Base-by-base conservation (phyloP, 2,797 vertebrate genomes). In the Sebastes diaconus region DNA sequence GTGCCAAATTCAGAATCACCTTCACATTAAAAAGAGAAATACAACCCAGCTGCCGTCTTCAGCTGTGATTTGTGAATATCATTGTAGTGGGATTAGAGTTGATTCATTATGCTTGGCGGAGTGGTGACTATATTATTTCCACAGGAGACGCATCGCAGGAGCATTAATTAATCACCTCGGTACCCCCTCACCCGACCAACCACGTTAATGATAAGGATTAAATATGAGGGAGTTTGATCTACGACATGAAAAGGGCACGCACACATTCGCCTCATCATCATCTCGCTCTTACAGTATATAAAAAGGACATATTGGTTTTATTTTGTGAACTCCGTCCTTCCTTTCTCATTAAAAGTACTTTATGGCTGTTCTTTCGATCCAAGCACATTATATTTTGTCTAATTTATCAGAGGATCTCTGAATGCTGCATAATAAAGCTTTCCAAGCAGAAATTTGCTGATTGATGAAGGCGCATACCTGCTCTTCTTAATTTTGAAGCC, bases 61-160 rank as follows among this genome's bases (percentile, higher is more conserved):
- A n/a, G 57, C 20, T 3, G 11, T 77, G 73, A 85, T 27, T 84
- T 79, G 68, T 81, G 72, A 75, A 68, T 50, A 30, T 50, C 39
- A 66, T 27, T 76, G 70, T 1, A 55, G 8, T 22, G 32, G 64
- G 46, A 79, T 75, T 54, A 36, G 27, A 4, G 24, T 67, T 69
- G 80, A 85, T 84, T 81, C 16, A 81, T 79, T 73, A 58, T 20
- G 58, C 30, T 8, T 73, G 55, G 58, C 65, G 3, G 32, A 24
- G 79, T 25, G 22, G 39, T 3, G 54, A 36, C 22, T 46, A 50
- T n/a, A 54, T 65, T 71, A 70, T 75, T 39, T 73, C 64, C 42
- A 58, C 46, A 36, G 58, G 27, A 79, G 69, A 69, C 7, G 0
- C 18, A 46, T 67, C n/a, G 2, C 46, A 30, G 82, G 70, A 64